Evolutionary conservation across 2,113 vertebrate species (phyloP).

Genomic region (Alces alces): DNA sequence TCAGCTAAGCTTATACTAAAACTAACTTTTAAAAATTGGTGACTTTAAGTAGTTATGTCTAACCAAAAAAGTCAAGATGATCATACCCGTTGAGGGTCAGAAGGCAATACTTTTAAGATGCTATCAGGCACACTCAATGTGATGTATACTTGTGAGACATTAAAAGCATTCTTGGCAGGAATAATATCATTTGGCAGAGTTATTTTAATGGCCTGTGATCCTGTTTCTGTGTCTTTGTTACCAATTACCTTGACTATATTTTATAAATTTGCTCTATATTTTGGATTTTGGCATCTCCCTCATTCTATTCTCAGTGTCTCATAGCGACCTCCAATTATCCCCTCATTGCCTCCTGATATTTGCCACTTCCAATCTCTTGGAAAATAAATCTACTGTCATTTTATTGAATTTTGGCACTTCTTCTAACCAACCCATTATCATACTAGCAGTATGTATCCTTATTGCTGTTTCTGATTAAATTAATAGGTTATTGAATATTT

Average conservation of each 20-base stretch:
- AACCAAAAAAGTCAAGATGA: neutral
- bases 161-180: slow-evolving; percentile 16
- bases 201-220: neutral
- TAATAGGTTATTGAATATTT: neutral
- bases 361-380: neutral
- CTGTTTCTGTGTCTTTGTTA: neutral
- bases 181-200: neutral
- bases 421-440: neutral
- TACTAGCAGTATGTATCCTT: neutral
- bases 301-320: neutral
- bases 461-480: slow-evolving; percentile 22
- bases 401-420: neutral
- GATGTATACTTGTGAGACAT: neutral
- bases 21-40: neutral
- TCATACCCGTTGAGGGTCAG: neutral
- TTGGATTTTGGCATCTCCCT: neutral
- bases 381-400: neutral
- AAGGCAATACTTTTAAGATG: neutral
- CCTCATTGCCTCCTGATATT: neutral
- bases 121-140: neutral
- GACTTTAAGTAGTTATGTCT: neutral
- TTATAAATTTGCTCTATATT: slow-evolving; percentile 2
- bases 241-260: neutral
- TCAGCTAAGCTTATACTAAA: neutral
- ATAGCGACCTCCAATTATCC: neutral